These are phyloP conservation scores for Rotaria macrura DNA, from an alignment of 2,888 invertebrate genomes.

Conservation along the genomic window DNA sequence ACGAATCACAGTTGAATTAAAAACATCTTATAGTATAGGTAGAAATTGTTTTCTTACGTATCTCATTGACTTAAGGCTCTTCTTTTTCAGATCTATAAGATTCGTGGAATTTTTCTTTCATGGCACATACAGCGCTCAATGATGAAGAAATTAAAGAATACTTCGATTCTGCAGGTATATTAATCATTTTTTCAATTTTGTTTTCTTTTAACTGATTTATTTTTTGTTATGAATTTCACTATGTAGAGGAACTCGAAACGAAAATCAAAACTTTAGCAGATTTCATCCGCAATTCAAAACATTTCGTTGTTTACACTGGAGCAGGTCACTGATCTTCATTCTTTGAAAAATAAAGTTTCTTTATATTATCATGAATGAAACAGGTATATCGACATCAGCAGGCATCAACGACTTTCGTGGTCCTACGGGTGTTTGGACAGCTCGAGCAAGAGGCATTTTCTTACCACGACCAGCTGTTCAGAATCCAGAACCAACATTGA, in stretches of 20 bases:
- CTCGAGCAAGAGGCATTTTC: conserved; percentile 34
- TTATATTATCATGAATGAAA: conserved; percentile 17
- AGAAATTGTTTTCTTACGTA: too few relatives aligned
- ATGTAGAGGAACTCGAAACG: not conserved
- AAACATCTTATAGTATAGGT: too few relatives aligned
- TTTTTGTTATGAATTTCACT: too few relatives aligned
- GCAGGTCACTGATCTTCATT: not conserved
- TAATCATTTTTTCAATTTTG: too few relatives aligned
- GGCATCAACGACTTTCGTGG: conserved; percentile 42
- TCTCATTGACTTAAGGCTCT: too few relatives aligned
- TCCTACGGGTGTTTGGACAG: conserved; percentile 41
- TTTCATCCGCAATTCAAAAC: not conserved
- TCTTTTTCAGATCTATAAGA: too few relatives aligned
- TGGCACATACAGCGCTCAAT: not conserved
- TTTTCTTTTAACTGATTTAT: too few relatives aligned
- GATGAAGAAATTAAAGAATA: conserved; percentile 2
- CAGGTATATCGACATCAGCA: conserved; percentile 43
- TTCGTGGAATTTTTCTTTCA: too few relatives aligned
- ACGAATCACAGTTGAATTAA: too few relatives aligned
- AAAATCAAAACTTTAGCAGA: not conserved
- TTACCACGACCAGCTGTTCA: not conserved
- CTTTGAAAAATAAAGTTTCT: not conserved
- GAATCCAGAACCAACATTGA: conserved; percentile 9
- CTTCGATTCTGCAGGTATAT: not conserved
- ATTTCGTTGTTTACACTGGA: not conserved